Base-by-base conservation (phyloP, 2,888 invertebrate species). In the Tholera decimalis region DNA sequence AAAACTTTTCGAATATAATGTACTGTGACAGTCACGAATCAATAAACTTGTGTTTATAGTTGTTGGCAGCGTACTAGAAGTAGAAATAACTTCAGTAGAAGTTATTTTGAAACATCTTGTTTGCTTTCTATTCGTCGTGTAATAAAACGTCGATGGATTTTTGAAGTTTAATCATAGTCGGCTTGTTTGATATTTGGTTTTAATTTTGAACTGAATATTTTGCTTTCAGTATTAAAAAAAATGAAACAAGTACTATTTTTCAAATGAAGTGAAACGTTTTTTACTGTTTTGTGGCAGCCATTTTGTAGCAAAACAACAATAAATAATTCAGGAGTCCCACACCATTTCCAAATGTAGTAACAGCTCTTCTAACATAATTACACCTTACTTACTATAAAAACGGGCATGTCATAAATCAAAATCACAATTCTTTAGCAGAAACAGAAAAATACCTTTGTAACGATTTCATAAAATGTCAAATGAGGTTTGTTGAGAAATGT, bases 61-160 rank as follows among this genome's bases (percentile, higher is more conserved):
- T 79, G 82, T 82, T 82, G 66, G 67, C 53, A 53, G 37, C n/a
- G n/a, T 43, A 74, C 53, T 58, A n/a, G n/a, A n/a, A n/a, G n/a
- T n/a, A n/a, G n/a, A n/a, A n/a, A n/a, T n/a, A n/a, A n/a, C n/a
- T n/a, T n/a, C n/a, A n/a, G n/a, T n/a, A n/a, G 50, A 43, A 66
- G 30, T 75, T 67, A 64, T 70, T 82, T 70, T 59, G 39, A 59
- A 64, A 67, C 53, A 64, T 57, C 59, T 73, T 73, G 65, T 69
- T 66, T 64, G 58, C 56, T 69, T 79, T 79, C 24, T 50, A 33
- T 58, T 44, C 43, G 60, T 51, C 58, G 20, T 43, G 43, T 74
- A 46, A 67, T 74, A 74, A 74, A 74, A 78, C 73, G 49, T 24
- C 44, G 50, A 67, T 67, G 46, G 30, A 35, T 57, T 60, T 74